Evolutionary conservation across 2,797 vertebrate genomes (phyloP).

Genomic region (Varecia variegata): DNA sequence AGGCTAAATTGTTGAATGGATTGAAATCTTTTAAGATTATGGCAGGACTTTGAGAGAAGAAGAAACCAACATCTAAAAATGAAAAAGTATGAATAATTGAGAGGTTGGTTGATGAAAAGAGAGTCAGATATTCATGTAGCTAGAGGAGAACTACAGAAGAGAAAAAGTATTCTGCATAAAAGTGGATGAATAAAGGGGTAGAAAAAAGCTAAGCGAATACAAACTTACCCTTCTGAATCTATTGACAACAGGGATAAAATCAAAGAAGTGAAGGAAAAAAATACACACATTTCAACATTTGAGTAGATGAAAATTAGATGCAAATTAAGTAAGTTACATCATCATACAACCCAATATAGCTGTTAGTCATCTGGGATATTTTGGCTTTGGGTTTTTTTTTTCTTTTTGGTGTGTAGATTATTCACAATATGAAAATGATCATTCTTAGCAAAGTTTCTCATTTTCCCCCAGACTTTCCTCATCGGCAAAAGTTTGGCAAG

Average conservation of each 20-base stretch:
- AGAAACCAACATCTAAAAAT: neutral
- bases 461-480: neutral
- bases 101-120: neutral
- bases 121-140: neutral
- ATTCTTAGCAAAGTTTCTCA: conserved; percentile 21
- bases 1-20: neutral
- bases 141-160: neutral
- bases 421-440: conserved; percentile 45
- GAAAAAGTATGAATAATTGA: neutral
- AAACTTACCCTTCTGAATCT: neutral
- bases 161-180: neutral
- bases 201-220: neutral
- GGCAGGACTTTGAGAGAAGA: neutral
- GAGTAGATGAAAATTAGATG: conserved; percentile 54
- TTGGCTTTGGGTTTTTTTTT: neutral
- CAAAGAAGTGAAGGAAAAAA: conserved; percentile 8
- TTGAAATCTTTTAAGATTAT: neutral
- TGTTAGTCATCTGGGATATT: conserved; percentile 64
- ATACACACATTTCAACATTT: conserved; percentile 16
- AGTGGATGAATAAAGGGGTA: neutral
- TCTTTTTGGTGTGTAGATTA: neutral
- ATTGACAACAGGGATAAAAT: neutral
- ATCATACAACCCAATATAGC: conserved; percentile 23
- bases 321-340: conserved; percentile 59
- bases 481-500: neutral